Conservation (phyloP, 2,113 vertebrate species). For the Peromyscus leucopus region DNA sequence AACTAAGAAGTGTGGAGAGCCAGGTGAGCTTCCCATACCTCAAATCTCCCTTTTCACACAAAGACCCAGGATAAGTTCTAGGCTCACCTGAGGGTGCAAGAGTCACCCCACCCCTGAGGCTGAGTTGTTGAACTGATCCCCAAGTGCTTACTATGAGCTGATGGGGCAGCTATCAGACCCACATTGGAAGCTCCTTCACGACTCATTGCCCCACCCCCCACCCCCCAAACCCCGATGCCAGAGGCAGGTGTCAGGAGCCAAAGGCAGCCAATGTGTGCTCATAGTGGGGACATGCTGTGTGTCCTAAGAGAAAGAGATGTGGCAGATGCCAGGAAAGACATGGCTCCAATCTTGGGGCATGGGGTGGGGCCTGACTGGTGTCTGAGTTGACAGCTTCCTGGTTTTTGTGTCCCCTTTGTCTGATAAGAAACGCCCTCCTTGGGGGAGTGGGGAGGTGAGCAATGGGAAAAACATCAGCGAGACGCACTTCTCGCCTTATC, state of each 20-base stretch:
- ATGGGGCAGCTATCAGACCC: background rate
- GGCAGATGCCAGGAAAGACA: background rate
- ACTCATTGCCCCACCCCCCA: background rate
- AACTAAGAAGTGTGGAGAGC: background rate
- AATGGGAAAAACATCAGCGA: background rate
- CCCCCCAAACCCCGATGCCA: background rate
- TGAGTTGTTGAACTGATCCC: fast-evolving
- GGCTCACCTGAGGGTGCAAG: background rate
- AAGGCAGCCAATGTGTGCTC: background rate
- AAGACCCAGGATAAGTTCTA: background rate
- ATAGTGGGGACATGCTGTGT: background rate
- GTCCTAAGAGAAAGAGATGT: background rate
- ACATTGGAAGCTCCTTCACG: fast-evolving
- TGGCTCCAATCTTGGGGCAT: background rate
- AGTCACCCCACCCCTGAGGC: background rate
- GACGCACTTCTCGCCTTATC: background rate
- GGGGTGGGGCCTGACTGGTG: too few relatives aligned
- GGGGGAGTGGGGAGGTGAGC: background rate
- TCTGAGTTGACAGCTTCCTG: background rate
- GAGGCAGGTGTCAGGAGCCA: background rate
- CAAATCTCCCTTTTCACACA: background rate
- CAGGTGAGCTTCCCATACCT: background rate
- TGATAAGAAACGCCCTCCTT: background rate
- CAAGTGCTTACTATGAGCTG: background rate
- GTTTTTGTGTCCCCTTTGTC: background rate